Evolutionary conservation across 2,113 vertebrate species (phyloP).

Genomic region (Notarius lentiginosus): DNA sequence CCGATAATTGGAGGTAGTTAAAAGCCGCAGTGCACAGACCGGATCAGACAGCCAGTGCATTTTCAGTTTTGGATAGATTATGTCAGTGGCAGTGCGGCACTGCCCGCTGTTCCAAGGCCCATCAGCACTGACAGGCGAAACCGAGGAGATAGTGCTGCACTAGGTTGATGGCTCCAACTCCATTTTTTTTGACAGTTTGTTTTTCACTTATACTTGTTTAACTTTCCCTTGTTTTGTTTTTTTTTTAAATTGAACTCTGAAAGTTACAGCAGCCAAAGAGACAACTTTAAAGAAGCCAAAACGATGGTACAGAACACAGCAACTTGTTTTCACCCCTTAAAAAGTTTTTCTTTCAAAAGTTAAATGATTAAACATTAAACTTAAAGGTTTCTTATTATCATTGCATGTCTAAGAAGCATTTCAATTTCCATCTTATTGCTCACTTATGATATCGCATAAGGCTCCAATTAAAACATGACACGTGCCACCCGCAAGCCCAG

Average conservation of each 20-base stretch:
- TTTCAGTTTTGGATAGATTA: slow-evolving; percentile 40
- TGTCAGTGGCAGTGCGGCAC: slow-evolving; percentile 30
- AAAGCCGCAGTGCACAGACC: slow-evolving; percentile 58
- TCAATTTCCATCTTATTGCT: background rate
- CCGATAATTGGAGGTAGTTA: slow-evolving; percentile 70
- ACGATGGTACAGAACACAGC: background rate
- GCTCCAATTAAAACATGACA: background rate
- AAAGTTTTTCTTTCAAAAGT: background rate
- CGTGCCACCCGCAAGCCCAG: background rate
- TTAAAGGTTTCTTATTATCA: background rate
- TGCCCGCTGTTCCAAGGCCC: slow-evolving; percentile 18
- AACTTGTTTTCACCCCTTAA: background rate
- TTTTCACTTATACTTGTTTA: slow-evolving; percentile 29
- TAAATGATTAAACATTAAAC: background rate
- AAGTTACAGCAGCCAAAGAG: slow-evolving; percentile 7
- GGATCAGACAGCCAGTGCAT: slow-evolving; percentile 56
- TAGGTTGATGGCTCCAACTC: slow-evolving; percentile 16
- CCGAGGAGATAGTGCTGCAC: slow-evolving; percentile 6
- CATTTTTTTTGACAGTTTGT: slow-evolving; percentile 30
- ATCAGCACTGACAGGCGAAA: slow-evolving; percentile 33
- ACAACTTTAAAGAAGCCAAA: background rate
- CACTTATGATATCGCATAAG: background rate
- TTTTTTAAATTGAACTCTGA: background rate
- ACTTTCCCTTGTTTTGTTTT: background rate
- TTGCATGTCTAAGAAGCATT: background rate